Percentiles rank a stretch among this genome's conserved stretches.
Conservation (phyloP, 2,888 invertebrate species). For the Eudasyphora cyanicolor region DNA sequence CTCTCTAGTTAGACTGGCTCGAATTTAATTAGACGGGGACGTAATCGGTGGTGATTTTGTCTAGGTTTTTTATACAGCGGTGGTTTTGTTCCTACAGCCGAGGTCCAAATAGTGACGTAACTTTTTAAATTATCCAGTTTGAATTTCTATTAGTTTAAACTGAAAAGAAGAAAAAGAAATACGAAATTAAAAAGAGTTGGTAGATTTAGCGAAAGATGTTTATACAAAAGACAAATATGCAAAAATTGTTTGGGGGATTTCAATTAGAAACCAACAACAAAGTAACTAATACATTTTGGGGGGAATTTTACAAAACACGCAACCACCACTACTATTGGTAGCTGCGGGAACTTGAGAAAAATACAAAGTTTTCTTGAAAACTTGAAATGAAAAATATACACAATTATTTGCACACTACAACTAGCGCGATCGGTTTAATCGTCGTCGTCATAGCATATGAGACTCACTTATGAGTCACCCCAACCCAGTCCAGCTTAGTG, state of each 20-base stretch:
- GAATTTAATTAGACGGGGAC: slow-evolving; percentile 56
- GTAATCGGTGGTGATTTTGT: slow-evolving; percentile 59
- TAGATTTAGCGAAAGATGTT: neutral
- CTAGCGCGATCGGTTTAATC: neutral
- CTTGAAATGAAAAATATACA: slow-evolving; percentile 22
- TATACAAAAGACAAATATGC: neutral
- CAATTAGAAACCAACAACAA: slow-evolving; percentile 10
- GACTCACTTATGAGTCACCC: slow-evolving; percentile 54
- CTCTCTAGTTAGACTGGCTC: slow-evolving; percentile 51
- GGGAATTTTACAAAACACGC: neutral
- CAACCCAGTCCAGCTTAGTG: neutral
- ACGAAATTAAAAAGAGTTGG: slow-evolving; percentile 25
- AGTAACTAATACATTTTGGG: slow-evolving; percentile 22
- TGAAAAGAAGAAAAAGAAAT: slow-evolving; percentile 48
- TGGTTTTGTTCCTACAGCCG: slow-evolving; percentile 65
- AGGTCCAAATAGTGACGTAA: slow-evolving; percentile 61
- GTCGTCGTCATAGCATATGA: slow-evolving; percentile 46
- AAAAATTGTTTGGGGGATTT: neutral
- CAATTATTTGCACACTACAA: slow-evolving; percentile 32
- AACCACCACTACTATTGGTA: slow-evolving; percentile 18
- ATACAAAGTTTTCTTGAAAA: neutral
- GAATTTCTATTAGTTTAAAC: slow-evolving; percentile 67
- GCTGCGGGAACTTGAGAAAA: neutral
- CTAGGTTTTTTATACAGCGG: slow-evolving; percentile 54
- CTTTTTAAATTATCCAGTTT: slow-evolving; percentile 75